Conservation (phyloP, 2,113 vertebrate genomes). For the Sisor rabdophorus region DNA sequence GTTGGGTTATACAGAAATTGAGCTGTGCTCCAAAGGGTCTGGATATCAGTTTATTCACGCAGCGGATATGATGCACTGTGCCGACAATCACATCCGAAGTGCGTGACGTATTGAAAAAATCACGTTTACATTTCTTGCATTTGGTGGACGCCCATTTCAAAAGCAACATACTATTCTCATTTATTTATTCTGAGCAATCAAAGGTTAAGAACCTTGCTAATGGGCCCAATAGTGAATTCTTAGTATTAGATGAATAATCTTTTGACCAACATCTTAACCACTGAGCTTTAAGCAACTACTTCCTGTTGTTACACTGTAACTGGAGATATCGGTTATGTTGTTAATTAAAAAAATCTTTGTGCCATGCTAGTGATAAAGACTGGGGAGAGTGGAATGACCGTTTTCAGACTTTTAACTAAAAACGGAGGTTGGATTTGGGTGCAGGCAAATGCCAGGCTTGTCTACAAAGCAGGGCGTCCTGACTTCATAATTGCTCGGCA, state of each 20-base stretch:
- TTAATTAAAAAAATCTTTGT: background rate
- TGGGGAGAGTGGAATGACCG: slow-evolving; percentile 69
- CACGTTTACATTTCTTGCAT: no score
- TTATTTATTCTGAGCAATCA: no score
- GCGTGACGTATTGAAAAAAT: slow-evolving; percentile 54
- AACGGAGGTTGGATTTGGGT: slow-evolving; percentile 74
- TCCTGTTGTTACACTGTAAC: no score
- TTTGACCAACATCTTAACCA: no score
- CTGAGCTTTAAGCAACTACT: no score
- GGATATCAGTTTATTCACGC: slow-evolving; percentile 86
- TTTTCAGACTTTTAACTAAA: slow-evolving; percentile 79
- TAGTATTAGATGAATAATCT: no score
- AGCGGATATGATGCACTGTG: slow-evolving; percentile 84
- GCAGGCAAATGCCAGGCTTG: slow-evolving; percentile 72
- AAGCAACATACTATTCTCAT: no score
- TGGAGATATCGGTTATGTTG: background rate
- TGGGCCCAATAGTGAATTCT: no score
- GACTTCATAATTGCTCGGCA: slow-evolving; percentile 75
- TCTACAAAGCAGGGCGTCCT: slow-evolving; percentile 72
- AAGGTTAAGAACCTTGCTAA: no score
- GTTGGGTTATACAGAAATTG: slow-evolving; percentile 80
- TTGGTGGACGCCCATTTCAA: no score
- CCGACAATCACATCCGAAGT: slow-evolving; percentile 82
- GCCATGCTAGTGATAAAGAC: slow-evolving; percentile 74
- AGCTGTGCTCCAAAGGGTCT: slow-evolving; percentile 74